These are phyloP conservation scores for Astropecten irregularis DNA, from an alignment of 53 echinoderm and acorn worm species.

Conservation along the genomic window DNA sequence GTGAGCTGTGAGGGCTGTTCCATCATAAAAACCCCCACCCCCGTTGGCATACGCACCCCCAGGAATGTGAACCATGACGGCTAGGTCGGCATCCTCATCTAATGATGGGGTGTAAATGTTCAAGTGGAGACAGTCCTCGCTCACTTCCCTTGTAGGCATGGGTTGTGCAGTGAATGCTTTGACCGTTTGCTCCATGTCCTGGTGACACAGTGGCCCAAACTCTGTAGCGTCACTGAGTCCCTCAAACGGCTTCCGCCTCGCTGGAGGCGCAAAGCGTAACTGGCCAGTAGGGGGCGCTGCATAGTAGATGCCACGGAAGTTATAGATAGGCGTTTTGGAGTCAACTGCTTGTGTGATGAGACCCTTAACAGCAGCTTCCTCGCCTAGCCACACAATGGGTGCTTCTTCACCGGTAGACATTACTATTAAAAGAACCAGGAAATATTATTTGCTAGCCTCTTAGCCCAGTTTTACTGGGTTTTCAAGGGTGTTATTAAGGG, in stretches of 20 bases:
- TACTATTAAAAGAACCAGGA: neutral
- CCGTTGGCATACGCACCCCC: conserved; percentile 79
- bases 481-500: no score
- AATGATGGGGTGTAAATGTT: conserved; percentile 82
- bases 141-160: conserved; percentile 30
- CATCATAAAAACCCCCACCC: conserved; percentile 74
- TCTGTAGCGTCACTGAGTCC: conserved; percentile 76
- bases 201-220: conserved; percentile 85
- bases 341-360: conserved; percentile 29
- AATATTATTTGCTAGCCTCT: no score
- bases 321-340: conserved; percentile 61
- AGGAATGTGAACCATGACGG: conserved; percentile 88
- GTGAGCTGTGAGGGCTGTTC: conserved; percentile 69
- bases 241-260: conserved; percentile 45
- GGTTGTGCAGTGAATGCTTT: neutral
- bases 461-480: no score
- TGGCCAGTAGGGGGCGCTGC: conserved; percentile 79
- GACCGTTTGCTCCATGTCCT: conserved; percentile 31
- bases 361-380: conserved; percentile 59
- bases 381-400: conserved; percentile 71
- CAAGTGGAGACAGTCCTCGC: conserved; percentile 85
- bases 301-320: conserved; percentile 82
- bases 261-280: conserved; percentile 74
- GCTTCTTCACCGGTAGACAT: neutral
- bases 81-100: conserved; percentile 42